Base-by-base conservation (phyloP, 2,888 invertebrate species). In the Latrodectus hesperus region DNA sequence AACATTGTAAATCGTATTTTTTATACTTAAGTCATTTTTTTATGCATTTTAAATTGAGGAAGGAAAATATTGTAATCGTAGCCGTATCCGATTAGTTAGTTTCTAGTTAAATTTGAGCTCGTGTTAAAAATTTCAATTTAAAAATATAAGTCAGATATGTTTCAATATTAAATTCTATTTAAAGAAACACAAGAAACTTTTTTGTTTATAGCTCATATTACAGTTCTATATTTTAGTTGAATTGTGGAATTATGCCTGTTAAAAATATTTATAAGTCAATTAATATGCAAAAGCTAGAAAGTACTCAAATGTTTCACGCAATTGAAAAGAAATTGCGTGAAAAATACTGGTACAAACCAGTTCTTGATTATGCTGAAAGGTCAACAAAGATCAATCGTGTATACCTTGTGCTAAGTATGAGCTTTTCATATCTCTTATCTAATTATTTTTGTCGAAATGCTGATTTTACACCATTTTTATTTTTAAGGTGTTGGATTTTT, bases 371-470 rank as follows among this genome's bases (percentile, higher is more conserved):
- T 38, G 73, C 74, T 9, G 86, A 86, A 53, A 53, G 17, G 53
- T 67, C 67, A 49, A 75, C 67, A 14, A 86, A 72, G 22, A 16
- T 81, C 16, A 81, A 81, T 72, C 80, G 86, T 8, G 86, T 86
- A 16, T 86, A 86, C 76, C 53, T 76, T 12, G 86, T 75, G 6
- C 17, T 55, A 55, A 55, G 55, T 60, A 16, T 60, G 9, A 12
- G 6, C 10, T 60, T 60, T n/a, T 60, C 12, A 16, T 60, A n/a
- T 10, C 11, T 60, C 10, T 60, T 60, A 16, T 9, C 10, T 60
- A 60, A 60, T 60, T 6, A 6, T 60, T 12, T 60, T 60, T 60
- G 12, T 60, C 11, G 60, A n/a, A 11, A 10, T 10, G 5, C 22
- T 64, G 64, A 73, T n/a, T 16, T n/a, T 26, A 11, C 12, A 12